phyloP scores from a whole-genome alignment of 2,797 vertebrate genomes.

The Ciconia nigra region DNA sequence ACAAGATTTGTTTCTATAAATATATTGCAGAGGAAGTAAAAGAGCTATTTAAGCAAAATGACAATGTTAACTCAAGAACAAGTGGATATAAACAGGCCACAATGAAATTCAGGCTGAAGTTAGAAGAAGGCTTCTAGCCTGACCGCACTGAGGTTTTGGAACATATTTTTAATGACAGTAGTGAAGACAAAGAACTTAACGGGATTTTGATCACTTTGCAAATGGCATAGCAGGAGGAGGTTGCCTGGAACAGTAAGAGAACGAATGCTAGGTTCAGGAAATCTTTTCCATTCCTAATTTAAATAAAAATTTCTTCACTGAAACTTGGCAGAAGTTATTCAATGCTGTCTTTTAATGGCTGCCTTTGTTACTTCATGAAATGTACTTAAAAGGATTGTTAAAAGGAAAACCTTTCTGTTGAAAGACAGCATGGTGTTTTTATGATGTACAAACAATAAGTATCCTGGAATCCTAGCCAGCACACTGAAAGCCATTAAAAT shows the following conservation, averaged over 20 bases:
- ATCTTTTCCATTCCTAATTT: constrained; percentile 48
- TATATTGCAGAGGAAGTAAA: not conserved
- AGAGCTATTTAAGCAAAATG: not conserved
- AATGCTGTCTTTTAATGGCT: constrained; percentile 5
- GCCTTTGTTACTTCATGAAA: constrained; percentile 31
- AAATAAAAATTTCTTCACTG: constrained; percentile 5
- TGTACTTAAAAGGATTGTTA: constrained; percentile 19
- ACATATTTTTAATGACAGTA: constrained; percentile 45
- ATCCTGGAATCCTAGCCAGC: not conserved
- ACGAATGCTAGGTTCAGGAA: constrained; percentile 20
- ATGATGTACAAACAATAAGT: constrained; percentile 29
- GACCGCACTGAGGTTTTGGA: constrained; percentile 44
- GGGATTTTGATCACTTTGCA: constrained; percentile 29
- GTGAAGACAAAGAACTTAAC: constrained; percentile 45
- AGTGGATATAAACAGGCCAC: constrained; percentile 26
- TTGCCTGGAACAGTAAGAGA: constrained; percentile 19
- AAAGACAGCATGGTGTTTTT: constrained; percentile 57
- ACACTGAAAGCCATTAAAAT: constrained; percentile 14
- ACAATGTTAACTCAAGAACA: constrained; percentile 1
- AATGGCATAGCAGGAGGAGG: constrained; percentile 41
- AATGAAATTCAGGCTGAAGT: constrained; percentile 5
- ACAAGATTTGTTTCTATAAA: not conserved
- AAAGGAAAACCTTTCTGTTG: constrained; percentile 58
- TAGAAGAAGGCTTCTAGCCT: not conserved
- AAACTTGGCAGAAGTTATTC: constrained; percentile 33